phyloP scores from a whole-genome alignment of 1,140 invertebrate species.

The Elymnias hypermnestra region DNA sequence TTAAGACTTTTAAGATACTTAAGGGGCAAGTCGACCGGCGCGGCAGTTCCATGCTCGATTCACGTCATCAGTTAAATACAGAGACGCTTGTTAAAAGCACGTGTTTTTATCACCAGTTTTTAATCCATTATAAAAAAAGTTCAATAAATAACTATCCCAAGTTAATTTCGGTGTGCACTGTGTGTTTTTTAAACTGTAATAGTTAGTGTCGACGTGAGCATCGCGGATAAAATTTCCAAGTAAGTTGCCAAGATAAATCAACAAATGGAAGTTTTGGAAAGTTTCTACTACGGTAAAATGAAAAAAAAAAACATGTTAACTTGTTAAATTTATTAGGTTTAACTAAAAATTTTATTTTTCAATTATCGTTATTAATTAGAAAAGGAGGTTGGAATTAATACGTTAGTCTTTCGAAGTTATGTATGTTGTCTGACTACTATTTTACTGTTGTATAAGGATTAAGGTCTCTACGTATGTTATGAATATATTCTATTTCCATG shows the following conservation, averaged over 20 bases:
- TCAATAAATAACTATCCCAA: conserved; percentile 18
- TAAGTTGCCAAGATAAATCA: too few relatives aligned
- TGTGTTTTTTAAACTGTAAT: conserved; percentile 6
- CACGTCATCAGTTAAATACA: conserved; percentile 56
- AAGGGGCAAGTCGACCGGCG: conserved; percentile 33
- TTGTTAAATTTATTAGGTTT: too few relatives aligned
- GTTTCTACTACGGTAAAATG: too few relatives aligned
- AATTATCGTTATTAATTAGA: conserved; percentile 21
- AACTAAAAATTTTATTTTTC: conserved; percentile 2
- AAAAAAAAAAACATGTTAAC: too few relatives aligned
- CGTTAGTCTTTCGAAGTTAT: too few relatives aligned
- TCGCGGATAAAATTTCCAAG: conserved; percentile 6
- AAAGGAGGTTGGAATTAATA: too few relatives aligned
- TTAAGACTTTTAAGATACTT: conserved; percentile 32
- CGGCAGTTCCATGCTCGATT: conserved; percentile 26
- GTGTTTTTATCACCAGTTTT: conserved; percentile 16
- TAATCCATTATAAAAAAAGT: conserved; percentile 14
- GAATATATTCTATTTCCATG: too few relatives aligned
- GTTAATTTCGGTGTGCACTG: conserved; percentile 14
- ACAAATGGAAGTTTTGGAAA: conserved; percentile 18
- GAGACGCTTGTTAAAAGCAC: conserved; percentile 27
- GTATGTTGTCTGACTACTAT: too few relatives aligned
- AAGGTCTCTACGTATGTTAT: too few relatives aligned
- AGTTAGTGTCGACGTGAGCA: conserved; percentile 11
- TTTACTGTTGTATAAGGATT: too few relatives aligned